Percentiles rank a stretch among this genome's conserved stretches.
Evolutionary conservation across 2,888 invertebrate genomes (phyloP).

Genomic region (Drosophila nigritarsus): DNA sequence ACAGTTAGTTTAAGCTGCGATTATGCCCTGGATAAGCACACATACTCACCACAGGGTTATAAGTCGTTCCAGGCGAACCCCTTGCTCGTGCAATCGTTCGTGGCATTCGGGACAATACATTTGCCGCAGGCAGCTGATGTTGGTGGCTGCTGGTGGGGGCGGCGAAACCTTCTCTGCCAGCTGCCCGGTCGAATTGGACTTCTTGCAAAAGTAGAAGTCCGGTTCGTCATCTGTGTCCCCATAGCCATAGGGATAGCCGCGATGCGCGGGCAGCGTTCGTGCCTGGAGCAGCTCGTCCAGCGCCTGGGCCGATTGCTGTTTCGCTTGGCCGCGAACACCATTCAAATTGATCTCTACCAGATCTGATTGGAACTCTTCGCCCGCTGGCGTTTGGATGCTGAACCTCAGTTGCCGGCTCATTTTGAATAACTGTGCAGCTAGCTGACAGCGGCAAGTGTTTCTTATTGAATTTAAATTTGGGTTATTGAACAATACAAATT

Average conservation of each 20-base stretch:
- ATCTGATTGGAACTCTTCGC: constrained; percentile 50
- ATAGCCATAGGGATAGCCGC: constrained; percentile 73
- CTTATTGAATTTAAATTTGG: constrained; percentile 65
- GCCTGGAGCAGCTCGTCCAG: constrained; percentile 56
- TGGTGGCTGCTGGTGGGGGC: constrained; percentile 55
- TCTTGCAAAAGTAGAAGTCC: constrained; percentile 65
- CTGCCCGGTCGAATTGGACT: constrained; percentile 68
- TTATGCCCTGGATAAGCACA: too few species aligned
- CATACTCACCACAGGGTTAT: constrained; percentile 68
- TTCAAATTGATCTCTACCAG: constrained; percentile 78
- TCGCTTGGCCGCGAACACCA: constrained; percentile 28
- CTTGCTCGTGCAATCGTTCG: constrained; percentile 74
- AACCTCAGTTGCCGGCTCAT: constrained; percentile 71
- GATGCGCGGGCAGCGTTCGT: constrained; percentile 45
- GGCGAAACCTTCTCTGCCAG: constrained; percentile 65
- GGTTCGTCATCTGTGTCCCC: constrained; percentile 51
- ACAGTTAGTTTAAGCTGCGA: background rate
- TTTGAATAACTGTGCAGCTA: constrained; percentile 29
- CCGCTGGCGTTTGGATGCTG: constrained; percentile 45
- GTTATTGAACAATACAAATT: constrained; percentile 56
- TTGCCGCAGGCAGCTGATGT: constrained; percentile 76
- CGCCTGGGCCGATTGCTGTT: constrained; percentile 57
- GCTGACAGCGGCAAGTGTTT: constrained; percentile 34
- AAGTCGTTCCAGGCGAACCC: constrained; percentile 71
- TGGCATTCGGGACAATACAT: constrained; percentile 80